phyloP scores from a whole-genome alignment of 2,113 vertebrate species.

The Pygoscelis antarcticus region DNA sequence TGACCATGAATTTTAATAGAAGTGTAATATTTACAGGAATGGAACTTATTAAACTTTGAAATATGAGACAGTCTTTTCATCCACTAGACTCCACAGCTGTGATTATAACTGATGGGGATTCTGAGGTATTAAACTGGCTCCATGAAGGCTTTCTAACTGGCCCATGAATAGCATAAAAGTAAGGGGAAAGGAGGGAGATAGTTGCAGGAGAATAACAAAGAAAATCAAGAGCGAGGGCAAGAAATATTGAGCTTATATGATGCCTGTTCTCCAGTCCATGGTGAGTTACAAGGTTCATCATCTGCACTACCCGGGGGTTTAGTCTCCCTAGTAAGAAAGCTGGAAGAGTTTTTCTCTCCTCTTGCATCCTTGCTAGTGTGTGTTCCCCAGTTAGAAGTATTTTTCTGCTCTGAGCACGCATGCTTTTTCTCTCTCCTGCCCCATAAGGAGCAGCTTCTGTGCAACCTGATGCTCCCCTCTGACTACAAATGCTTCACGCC shows the following conservation, averaged over 20 bases:
- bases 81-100: neutral
- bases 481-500: neutral
- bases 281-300: neutral
- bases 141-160: neutral
- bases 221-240: neutral
- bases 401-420: neutral
- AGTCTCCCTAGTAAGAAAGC: neutral
- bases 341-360: neutral
- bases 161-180: neutral
- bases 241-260: neutral
- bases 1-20: slow-evolving; percentile 20
- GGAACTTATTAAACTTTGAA: slow-evolving; percentile 28
- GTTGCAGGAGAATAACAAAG: neutral
- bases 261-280: neutral
- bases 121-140: neutral
- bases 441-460: neutral
- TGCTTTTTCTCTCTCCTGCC: neutral
- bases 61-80: neutral
- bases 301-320: neutral
- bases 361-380: neutral
- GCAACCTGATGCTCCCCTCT: neutral
- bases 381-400: neutral
- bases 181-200: neutral
- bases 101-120: slow-evolving; percentile 14
- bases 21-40: neutral